Evolutionary conservation across 2,113 vertebrate species (phyloP).

Genomic region (Corynorhinus townsendii): DNA sequence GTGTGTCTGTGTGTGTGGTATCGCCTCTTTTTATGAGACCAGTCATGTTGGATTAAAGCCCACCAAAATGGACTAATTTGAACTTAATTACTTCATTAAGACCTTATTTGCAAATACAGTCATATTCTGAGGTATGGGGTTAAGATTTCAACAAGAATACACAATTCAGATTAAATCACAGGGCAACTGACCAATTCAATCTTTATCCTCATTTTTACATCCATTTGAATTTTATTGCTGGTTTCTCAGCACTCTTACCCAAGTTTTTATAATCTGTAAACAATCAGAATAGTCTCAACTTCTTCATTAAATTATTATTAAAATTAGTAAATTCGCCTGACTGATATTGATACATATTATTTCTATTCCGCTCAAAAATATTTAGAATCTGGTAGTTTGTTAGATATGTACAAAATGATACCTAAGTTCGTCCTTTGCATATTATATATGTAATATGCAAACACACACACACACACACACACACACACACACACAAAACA

Average conservation of each 20-base stretch:
- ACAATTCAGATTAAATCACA: not conserved
- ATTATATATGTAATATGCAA: not conserved
- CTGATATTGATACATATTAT: not conserved
- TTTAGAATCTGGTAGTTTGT: not conserved
- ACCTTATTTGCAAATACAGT: not conserved
- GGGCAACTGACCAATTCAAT: not conserved
- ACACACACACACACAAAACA: not conserved
- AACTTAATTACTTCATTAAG: not conserved
- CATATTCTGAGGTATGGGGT: not conserved
- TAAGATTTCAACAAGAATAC: not conserved
- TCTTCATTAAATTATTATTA: slow-evolving; percentile 20
- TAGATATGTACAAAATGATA: not conserved
- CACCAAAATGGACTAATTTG: not conserved
- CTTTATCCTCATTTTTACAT: not conserved
- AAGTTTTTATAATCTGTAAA: not conserved
- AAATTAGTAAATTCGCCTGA: not conserved
- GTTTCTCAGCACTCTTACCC: not conserved
- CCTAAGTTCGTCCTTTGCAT: not conserved
- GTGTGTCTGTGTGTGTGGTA: not conserved
- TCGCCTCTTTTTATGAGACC: not conserved
- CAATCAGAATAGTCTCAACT: not conserved
- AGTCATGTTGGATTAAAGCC: not conserved
- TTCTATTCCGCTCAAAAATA: not conserved
- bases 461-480: not conserved
- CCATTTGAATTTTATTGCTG: not conserved